phyloP scores from a whole-genome alignment of 2,113 vertebrate species.

The Microcebus lehilahytsara region DNA sequence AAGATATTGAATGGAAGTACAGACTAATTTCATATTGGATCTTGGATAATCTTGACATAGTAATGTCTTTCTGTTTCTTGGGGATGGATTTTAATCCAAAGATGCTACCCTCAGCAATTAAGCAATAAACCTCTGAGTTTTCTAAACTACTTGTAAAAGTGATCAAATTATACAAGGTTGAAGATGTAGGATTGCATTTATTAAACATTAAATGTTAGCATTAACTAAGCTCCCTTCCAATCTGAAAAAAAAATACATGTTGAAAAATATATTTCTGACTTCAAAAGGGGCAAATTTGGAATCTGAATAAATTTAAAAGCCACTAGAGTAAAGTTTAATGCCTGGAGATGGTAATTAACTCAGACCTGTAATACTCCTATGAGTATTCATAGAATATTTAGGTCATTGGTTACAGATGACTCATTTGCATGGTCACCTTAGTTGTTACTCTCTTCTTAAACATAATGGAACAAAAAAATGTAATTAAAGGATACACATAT shows the following conservation, averaged over 20 bases:
- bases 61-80: constrained; percentile 1
- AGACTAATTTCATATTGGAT: constrained; percentile 31
- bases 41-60: constrained; percentile 5
- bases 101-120: background rate
- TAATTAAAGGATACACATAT: constrained; percentile 50
- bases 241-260: background rate
- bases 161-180: background rate
- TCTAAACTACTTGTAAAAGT: constrained; percentile 29
- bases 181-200: background rate
- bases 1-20: background rate
- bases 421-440: constrained; percentile 14
- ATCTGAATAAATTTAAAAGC: constrained; percentile 17
- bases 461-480: constrained; percentile 25
- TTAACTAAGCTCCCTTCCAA: background rate
- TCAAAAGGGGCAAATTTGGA: constrained; percentile 32
- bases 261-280: background rate
- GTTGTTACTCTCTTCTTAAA: constrained; percentile 41
- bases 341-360: constrained; percentile 6
- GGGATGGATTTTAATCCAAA: constrained; percentile 1
- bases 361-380: background rate
- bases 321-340: background rate
- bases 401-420: constrained; percentile 25
- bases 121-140: background rate
- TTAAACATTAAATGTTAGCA: constrained; percentile 23
- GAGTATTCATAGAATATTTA: background rate